Base-by-base conservation (phyloP, 1,140 invertebrate genomes). In the Leptoteleia sp. region DNA sequence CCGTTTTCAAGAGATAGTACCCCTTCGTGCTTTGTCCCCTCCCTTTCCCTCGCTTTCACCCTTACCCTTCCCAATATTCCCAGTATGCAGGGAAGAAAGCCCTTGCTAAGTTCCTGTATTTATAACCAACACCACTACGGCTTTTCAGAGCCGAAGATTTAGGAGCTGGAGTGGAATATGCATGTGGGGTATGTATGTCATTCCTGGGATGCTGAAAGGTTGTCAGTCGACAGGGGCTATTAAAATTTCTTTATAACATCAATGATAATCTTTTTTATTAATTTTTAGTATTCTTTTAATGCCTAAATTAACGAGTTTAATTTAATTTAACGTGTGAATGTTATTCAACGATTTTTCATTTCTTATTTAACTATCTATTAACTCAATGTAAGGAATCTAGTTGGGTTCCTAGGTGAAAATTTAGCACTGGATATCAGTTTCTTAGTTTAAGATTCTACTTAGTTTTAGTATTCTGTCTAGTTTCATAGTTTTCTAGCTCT, bases 11-110 rank as follows among this genome's bases (percentile, higher is more conserved):
- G n/a, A 64, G 59, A 55, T 55, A 52, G 48, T 45, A 50, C 12
- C 48, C 62, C 47, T 43, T 67, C 62, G 15, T 54, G 40, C 54
- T 67, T 55, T 45, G n/a, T 38, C 40, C 9, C 16, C 7, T 67
- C 50, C 48, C 50, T 35, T 55, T 11, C 12, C 38, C 25, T 15
- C 7, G 12, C 8, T 7, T 45, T 54, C 62, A 54, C 38, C 62
- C 48, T 50, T 50, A 16, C 31, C 35, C 27, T 45, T 19, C 1
- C 38, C 11, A 27, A 3, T 37, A 15, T 19, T 11, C 11, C 4
- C 16, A 5, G 9, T n/a, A n/a, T 8, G 54, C 1, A 22, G 62
- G 48, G 50, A 67, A 47, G 48, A 19, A 38, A 15, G 22, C 35
- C 59, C 59, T 12, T 12, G 22, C 43, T 22, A 25, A 62, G 8